Evolutionary conservation across 23 tunicate genomes (phyloP), one percentile per base, ranked within the genome.

Genomic region (Halocynthia roretzi): DNA sequence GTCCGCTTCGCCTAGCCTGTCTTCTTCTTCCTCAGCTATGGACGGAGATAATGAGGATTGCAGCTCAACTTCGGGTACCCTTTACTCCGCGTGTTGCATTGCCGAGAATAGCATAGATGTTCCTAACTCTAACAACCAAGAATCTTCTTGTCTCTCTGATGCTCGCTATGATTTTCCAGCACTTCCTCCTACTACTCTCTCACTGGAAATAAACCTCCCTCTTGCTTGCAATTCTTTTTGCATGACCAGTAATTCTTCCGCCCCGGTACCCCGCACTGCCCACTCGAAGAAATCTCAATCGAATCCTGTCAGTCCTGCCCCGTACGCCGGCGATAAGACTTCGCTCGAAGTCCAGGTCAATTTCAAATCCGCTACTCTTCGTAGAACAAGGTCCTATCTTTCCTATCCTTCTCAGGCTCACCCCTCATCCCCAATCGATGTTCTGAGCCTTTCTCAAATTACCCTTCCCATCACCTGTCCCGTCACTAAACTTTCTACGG

Each of bases 21-120:
- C 78, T 22, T 62, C 55, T 54, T 10, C 14, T 56, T 22, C 5
- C 56, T 53, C 78, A 54, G 56, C 55, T 40, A 74, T 31, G 4
- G 44, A 64, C 56, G 56, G 71, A 21, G 71, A 74, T 44, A 64
- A 56, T 8, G 55, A 50, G 31, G 78, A 74, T 74, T 74, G 14
- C 78, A 74, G 78, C 65, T 74, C 78, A 52, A 74, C 78, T 8
- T 18, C 78, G 5, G 78, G 78, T 74, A 74, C 64, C 56, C 78
- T 56, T 11, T 50, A 31, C 44, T 31, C 44, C 44, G 4, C 44
- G 4, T 31, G 44, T 31, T 31, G 44, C 44, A 31, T 31, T 31
- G 44, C 44, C 44, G 44, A 31, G 44, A 31, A 31, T 31, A 31
- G 44, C 44, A 31, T 31, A 31, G 44, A 31, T 31, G 44, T 31